Conservation (phyloP, 1,140 invertebrate species). For the Drosophila ficusphila region DNA sequence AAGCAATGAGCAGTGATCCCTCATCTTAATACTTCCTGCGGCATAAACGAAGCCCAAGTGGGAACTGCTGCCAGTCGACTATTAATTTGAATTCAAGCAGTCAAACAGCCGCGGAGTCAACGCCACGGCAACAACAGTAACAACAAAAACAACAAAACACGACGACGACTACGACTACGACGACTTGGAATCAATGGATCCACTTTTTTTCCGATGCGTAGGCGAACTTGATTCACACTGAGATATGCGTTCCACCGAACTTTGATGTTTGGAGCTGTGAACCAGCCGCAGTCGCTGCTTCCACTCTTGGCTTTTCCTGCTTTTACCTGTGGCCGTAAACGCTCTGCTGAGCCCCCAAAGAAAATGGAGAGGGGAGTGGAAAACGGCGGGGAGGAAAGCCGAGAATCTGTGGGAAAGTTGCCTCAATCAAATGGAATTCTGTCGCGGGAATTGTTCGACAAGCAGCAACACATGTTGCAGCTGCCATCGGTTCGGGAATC, state of each 20-base stretch:
- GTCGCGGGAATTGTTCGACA: constrained; percentile 66
- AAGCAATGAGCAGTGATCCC: not conserved
- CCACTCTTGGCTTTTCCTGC: constrained; percentile 24
- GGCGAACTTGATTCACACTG: constrained; percentile 79
- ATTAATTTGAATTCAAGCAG: constrained; percentile 83
- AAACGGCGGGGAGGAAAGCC: constrained; percentile 12
- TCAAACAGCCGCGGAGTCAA: constrained; percentile 67
- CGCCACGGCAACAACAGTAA: constrained; percentile 30
- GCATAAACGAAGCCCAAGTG: constrained; percentile 17
- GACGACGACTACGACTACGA: constrained; percentile 35
- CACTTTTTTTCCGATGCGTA: constrained; percentile 77
- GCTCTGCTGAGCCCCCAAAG: constrained; percentile 54
- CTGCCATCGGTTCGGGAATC: constrained; percentile 41
- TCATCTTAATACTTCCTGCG: not conserved
- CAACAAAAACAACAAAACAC: constrained; percentile 15
- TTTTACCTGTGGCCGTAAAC: constrained; percentile 49
- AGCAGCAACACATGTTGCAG: constrained; percentile 69
- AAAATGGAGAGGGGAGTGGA: not conserved
- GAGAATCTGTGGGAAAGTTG: constrained; percentile 79
- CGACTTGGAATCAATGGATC: constrained; percentile 77
- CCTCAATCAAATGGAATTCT: constrained; percentile 78
- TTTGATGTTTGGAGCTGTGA: constrained; percentile 75
- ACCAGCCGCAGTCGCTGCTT: constrained; percentile 45
- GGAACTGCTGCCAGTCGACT: constrained; percentile 54
- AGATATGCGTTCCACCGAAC: constrained; percentile 82